Percentiles rank a stretch among this genome's conserved stretches.
phyloP scores from a whole-genome alignment of 1,140 invertebrate species.

The Streblospio benedicti region DNA sequence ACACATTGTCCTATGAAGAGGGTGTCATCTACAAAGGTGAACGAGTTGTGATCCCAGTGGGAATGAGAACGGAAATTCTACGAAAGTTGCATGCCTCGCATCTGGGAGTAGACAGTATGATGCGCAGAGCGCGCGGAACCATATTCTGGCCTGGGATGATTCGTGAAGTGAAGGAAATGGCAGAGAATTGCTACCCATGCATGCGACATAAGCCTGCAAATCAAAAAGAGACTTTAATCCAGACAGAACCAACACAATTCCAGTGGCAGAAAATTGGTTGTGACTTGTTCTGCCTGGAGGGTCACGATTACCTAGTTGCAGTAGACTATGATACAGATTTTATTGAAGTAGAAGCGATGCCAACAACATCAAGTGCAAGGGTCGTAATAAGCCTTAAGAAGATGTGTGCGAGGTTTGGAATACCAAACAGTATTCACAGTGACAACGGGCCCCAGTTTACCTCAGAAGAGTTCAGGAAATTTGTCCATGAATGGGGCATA shows the following conservation, averaged over 20 bases:
- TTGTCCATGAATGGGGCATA: neutral
- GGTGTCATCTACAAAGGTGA: too few relatives aligned
- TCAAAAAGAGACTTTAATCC: neutral
- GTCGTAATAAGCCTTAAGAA: neutral
- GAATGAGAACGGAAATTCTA: too few relatives aligned
- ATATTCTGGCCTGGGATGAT: too few relatives aligned
- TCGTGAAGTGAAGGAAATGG: too few relatives aligned
- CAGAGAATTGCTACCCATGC: too few relatives aligned
- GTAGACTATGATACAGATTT: constrained; percentile 6
- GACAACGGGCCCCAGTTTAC: constrained; percentile 11
- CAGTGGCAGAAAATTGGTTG: neutral
- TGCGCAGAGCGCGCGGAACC: too few relatives aligned
- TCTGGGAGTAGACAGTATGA: too few relatives aligned
- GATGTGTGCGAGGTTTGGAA: constrained; percentile 7
- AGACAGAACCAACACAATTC: neutral
- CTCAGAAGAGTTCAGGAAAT: neutral
- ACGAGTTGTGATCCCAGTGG: too few relatives aligned
- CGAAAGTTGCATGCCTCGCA: too few relatives aligned
- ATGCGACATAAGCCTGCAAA: too few relatives aligned
- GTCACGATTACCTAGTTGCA: neutral
- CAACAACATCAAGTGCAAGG: neutral
- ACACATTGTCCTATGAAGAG: too few relatives aligned
- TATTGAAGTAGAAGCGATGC: constrained; percentile 4
- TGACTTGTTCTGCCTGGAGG: neutral
- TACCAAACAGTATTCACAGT: neutral